Conservation (phyloP, 2,888 invertebrate genomes). For the Cetonia aurata region DNA sequence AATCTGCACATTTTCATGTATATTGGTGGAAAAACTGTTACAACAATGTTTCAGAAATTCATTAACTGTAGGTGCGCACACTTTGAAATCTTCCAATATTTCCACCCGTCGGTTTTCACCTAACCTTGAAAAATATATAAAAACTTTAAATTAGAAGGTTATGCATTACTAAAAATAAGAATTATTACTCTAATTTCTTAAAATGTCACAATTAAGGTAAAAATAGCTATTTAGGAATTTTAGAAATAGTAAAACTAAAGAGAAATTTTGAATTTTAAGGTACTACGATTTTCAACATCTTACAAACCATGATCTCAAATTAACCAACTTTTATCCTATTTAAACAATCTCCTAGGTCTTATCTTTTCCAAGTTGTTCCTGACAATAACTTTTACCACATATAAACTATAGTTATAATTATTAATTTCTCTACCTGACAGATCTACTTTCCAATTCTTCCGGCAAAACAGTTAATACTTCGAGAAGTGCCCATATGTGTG, state of each 20-base stretch:
- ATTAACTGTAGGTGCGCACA: constrained; percentile 81
- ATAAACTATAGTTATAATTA: neutral
- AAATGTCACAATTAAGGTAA: too few relatives aligned
- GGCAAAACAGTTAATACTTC: constrained; percentile 95
- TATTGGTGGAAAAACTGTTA: constrained; percentile 74
- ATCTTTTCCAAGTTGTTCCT: too few relatives aligned
- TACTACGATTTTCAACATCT: too few relatives aligned
- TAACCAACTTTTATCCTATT: too few relatives aligned
- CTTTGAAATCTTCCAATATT: constrained; percentile 82
- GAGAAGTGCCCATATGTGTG: constrained; percentile 84
- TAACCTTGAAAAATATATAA: constrained; percentile 65
- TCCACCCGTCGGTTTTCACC: constrained; percentile 93
- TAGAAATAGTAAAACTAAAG: too few relatives aligned
- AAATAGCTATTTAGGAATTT: too few relatives aligned
- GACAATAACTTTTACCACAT: too few relatives aligned
- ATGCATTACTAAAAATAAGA: too few relatives aligned
- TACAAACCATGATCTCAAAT: too few relatives aligned
- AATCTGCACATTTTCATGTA: constrained; percentile 76
- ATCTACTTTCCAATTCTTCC: constrained; percentile 91
- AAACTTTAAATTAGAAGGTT: neutral
- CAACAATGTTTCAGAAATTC: constrained; percentile 85
- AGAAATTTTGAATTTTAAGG: too few relatives aligned
- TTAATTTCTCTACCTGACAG: constrained; percentile 69
- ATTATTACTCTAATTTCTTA: too few relatives aligned
- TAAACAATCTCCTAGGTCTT: too few relatives aligned